Conservation (phyloP, 2,797 vertebrate species). For the Phoxinus dragarum region DNA sequence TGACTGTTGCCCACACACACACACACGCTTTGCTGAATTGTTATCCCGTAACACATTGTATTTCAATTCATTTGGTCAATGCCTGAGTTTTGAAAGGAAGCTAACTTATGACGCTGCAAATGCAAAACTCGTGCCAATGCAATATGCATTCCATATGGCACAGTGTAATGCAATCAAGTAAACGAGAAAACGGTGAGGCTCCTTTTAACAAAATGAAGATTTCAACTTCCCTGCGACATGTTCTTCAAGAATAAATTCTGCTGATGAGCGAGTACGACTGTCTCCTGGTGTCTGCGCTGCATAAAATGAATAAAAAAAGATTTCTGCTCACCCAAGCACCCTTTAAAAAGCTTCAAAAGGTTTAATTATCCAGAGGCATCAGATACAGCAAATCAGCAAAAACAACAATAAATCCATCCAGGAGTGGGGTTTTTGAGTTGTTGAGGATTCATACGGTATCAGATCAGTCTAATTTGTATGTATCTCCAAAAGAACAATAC, state of each 20-base stretch:
- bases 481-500: not conserved
- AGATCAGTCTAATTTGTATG: not conserved
- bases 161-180: slow-evolving; percentile 27
- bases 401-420: slow-evolving; percentile 42
- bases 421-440: too few relatives aligned
- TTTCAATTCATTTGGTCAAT: slow-evolving; percentile 5
- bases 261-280: slow-evolving; percentile 27
- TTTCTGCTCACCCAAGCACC: slow-evolving; percentile 55
- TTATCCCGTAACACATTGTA: not conserved
- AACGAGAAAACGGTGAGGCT: not conserved
- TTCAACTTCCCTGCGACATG: slow-evolving; percentile 26
- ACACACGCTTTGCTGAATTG: not conserved
- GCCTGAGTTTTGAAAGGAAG: slow-evolving; percentile 17
- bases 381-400: slow-evolving; percentile 29
- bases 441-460: not conserved
- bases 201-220: slow-evolving; percentile 31
- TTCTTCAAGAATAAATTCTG: slow-evolving; percentile 36
- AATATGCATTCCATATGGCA: slow-evolving; percentile 58
- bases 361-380: slow-evolving; percentile 35
- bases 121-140: slow-evolving; percentile 29
- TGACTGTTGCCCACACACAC: slow-evolving; percentile 22
- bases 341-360: slow-evolving; percentile 38
- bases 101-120: not conserved
- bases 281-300: slow-evolving; percentile 53
- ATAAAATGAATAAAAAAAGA: slow-evolving; percentile 43